Conservation (phyloP, 2,888 invertebrate genomes). For the Cistogaster globosa region DNA sequence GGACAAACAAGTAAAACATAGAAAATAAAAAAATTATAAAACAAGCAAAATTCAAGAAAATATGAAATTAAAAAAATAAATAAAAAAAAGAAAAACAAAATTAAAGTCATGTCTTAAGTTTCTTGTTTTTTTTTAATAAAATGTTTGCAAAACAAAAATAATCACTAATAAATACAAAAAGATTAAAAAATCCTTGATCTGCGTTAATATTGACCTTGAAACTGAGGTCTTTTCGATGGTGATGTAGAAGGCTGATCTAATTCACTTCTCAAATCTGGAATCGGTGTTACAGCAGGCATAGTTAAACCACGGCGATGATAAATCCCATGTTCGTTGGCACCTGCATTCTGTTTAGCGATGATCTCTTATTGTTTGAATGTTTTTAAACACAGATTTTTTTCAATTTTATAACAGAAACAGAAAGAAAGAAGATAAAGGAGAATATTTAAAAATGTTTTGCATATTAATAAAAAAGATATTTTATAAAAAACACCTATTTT, state of each 20-base stretch:
- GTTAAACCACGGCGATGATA: slow-evolving; percentile 92
- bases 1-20: too few species aligned
- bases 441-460: slow-evolving; percentile 60
- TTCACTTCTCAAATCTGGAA: slow-evolving; percentile 91
- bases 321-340: slow-evolving; percentile 93
- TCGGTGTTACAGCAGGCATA: slow-evolving; percentile 91
- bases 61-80: neutral
- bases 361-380: slow-evolving; percentile 75
- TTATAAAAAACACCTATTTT: slow-evolving; percentile 52
- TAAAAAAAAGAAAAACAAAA: slow-evolving; percentile 24
- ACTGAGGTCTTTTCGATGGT: slow-evolving; percentile 82
- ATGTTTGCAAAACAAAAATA: slow-evolving; percentile 49
- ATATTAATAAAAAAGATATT: slow-evolving; percentile 17
- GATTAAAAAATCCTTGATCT: slow-evolving; percentile 23
- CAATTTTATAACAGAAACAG: slow-evolving; percentile 56
- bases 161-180: slow-evolving; percentile 46
- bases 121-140: slow-evolving; percentile 9
- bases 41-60: too few species aligned
- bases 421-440: slow-evolving; percentile 70
- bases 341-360: slow-evolving; percentile 79
- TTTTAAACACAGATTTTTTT: slow-evolving; percentile 30
- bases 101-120: slow-evolving; percentile 15
- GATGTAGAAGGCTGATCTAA: slow-evolving; percentile 82
- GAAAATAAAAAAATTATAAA: too few species aligned
- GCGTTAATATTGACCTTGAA: slow-evolving; percentile 81